Evolutionary conservation across 1,140 invertebrate species (phyloP).

Genomic region (Drosophila asahinai): DNA sequence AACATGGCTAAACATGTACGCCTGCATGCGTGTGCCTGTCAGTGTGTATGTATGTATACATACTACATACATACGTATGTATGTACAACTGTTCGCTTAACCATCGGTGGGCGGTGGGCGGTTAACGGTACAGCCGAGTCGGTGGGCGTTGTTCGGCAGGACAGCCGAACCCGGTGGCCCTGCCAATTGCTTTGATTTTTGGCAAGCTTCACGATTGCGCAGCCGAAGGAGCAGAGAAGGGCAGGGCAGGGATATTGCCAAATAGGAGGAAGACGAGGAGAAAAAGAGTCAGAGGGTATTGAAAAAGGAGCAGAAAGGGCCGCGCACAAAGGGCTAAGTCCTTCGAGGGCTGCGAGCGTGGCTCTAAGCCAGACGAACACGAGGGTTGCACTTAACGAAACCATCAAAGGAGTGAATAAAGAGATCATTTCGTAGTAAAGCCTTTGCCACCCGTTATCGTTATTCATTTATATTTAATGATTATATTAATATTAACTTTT

Average conservation of each 20-base stretch:
- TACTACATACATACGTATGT: slow-evolving; percentile 5
- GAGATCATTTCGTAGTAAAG: neutral
- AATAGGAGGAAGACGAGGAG: neutral
- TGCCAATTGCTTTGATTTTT: slow-evolving; percentile 46
- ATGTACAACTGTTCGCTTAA: slow-evolving; percentile 22
- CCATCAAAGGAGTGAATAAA: too few species aligned
- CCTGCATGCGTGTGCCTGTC: slow-evolving; percentile 35
- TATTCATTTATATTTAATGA: neutral
- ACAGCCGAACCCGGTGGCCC: neutral
- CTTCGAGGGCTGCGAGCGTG: neutral
- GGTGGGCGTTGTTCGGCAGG: slow-evolving; percentile 3
- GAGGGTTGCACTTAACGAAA: neutral
- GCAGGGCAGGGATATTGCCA: slow-evolving; percentile 6
- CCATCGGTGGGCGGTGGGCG: slow-evolving; percentile 25
- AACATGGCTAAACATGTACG: slow-evolving; percentile 64
- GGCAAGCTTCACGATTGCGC: slow-evolving; percentile 41
- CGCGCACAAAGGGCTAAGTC: neutral
- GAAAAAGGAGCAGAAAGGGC: neutral
- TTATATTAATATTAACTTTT: too few species aligned
- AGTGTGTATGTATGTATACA: slow-evolving; percentile 14
- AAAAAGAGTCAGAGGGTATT: neutral
- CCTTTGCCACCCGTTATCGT: neutral
- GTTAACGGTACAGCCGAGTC: slow-evolving; percentile 10
- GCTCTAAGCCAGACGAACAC: neutral
- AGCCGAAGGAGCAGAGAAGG: slow-evolving; percentile 1